Evolutionary conservation across 2,888 invertebrate species (phyloP), one percentile per base, ranked within the genome.

Genomic region (Netelia virgata): DNA sequence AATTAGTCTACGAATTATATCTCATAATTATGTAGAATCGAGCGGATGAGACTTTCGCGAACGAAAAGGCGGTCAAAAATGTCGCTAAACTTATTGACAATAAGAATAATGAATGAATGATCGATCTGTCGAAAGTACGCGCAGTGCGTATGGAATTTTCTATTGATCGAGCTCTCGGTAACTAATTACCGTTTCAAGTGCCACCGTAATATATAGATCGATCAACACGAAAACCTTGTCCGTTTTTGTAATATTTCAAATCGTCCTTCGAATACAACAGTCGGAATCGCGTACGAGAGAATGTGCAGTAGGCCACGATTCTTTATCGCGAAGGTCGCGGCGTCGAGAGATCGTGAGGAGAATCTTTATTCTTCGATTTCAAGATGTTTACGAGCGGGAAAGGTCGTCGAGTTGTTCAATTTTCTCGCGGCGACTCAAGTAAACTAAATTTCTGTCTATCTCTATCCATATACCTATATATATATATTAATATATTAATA

Each of bases 1-100:
- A 36, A 59, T 63, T 16, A 9, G 1, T 69, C 28, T 77, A 77
- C 69, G 61, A 77, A 41, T 10, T 14, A 18, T 14, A 53, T 23
- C 16, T 10, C 14, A 18, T 20, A 43, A 23, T 20, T 69, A 77
- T 61, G n/a, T 41, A 20, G 8, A 20, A 18, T 28, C 47, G 36
- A 6, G n/a, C 63, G 18, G 14, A 53, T 63, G 23, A 63, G 41
- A 70, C 70, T 63, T 36, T 64, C 2, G 53, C 16, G 20, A 64
- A 75, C 20, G 6, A 59, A 20, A 75, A 64, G 28, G 36, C 18
- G 53, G 28, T 3, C 14, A 20, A 8, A 28, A 64, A 23, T 20
- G 20, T 75, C 36, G 55, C 75, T 14, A 64, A 41, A 41, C 41
- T 64, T 53, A 53, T 55, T 36, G 6, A 16, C 43, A 43, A 43